Percentiles rank a stretch among this genome's conserved stretches.
phyloP scores from a whole-genome alignment of 2,113 vertebrate species.

The Platanista minor region DNA sequence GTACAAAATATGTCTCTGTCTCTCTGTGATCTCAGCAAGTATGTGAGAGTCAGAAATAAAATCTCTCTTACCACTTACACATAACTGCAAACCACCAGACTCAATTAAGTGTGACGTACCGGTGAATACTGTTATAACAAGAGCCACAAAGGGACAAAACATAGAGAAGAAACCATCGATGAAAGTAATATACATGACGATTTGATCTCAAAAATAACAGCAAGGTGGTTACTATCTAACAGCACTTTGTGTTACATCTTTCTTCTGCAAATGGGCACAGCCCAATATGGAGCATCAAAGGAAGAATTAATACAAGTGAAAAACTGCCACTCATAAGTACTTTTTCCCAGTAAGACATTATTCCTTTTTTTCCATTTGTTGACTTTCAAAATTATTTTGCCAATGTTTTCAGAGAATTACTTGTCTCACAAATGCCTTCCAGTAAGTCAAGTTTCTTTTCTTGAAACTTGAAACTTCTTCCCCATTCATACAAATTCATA shows the following conservation, averaged over 20 bases:
- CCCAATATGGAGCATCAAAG: accelerated
- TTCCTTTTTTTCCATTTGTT: neutral
- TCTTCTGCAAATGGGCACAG: neutral
- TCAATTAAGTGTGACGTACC: neutral
- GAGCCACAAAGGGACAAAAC: neutral
- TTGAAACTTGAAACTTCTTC: neutral
- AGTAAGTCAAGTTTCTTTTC: neutral
- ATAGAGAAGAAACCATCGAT: neutral
- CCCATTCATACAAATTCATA: neutral
- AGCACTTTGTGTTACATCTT: accelerated
- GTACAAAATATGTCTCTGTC: neutral
- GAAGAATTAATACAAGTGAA: neutral
- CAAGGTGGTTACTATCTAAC: accelerated
- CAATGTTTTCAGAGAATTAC: neutral
- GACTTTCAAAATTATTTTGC: neutral
- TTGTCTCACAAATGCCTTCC: neutral
- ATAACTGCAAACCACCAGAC: neutral
- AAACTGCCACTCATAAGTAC: neutral
- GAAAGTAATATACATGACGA: neutral
- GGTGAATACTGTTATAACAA: neutral
- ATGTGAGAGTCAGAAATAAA: neutral
- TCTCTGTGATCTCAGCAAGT: neutral
- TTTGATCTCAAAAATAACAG: neutral
- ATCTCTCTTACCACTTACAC: neutral
- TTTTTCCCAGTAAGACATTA: neutral